Evolutionary conservation across 1,140 invertebrate species (phyloP).

Genomic region (Stenopsyche tienmushanensis): DNA sequence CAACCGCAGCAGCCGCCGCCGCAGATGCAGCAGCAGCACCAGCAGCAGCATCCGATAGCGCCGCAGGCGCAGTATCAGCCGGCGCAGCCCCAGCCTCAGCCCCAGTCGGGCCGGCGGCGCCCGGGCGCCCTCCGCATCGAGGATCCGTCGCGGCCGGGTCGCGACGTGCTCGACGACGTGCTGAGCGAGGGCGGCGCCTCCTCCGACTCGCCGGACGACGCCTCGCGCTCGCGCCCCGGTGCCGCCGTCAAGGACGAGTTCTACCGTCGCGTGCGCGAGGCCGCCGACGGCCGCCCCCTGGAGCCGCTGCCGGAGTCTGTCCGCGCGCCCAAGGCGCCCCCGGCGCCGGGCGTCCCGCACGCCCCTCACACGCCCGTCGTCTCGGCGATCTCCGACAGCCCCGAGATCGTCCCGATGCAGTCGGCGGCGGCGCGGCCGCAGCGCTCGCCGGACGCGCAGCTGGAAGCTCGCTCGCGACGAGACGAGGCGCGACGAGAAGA

Average conservation of each 20-base stretch:
- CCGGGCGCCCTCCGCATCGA: slow-evolving; percentile 26
- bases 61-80: neutral
- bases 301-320: slow-evolving; percentile 21
- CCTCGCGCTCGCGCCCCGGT: neutral
- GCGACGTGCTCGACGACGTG: slow-evolving; percentile 32
- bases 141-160: slow-evolving; percentile 31
- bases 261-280: slow-evolving; percentile 17
- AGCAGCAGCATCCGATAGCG: slow-evolving; percentile 3
- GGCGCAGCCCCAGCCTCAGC: slow-evolving; percentile 6
- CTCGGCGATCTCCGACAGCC: slow-evolving; percentile 39
- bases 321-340: slow-evolving; percentile 17
- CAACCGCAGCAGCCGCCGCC: neutral
- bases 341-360: neutral
- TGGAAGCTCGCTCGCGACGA: slow-evolving; percentile 2
- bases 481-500: too few relatives aligned
- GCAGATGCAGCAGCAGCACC: neutral
- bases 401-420: slow-evolving; percentile 37
- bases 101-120: slow-evolving; percentile 20
- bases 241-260: slow-evolving; percentile 31
- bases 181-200: too few relatives aligned
- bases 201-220: too few relatives aligned
- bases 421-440: slow-evolving; percentile 2
- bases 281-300: slow-evolving; percentile 5
- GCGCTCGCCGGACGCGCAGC: slow-evolving; percentile 22
- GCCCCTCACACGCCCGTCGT: slow-evolving; percentile 36